These are phyloP conservation scores for Tetropium fuscum DNA, from an alignment of 2,888 invertebrate species.

Conservation along the genomic window DNA sequence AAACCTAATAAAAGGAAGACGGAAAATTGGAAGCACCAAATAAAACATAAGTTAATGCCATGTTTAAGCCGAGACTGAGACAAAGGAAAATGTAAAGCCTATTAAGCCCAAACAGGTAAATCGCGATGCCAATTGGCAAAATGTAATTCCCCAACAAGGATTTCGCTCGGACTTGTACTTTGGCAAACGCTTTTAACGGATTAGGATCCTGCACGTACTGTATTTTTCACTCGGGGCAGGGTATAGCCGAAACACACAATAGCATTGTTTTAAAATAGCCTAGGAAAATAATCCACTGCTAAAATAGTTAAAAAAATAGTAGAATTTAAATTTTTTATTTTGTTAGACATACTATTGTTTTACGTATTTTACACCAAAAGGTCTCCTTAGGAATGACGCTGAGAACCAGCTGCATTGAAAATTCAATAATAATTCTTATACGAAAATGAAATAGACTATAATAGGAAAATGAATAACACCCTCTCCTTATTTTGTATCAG, in stretches of 20 bases:
- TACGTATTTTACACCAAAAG: too few relatives aligned
- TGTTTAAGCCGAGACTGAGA: slow-evolving; percentile 33
- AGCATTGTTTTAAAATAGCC: too few relatives aligned
- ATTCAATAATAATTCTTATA: too few relatives aligned
- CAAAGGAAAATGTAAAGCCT: slow-evolving; percentile 39
- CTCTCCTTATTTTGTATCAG: too few relatives aligned
- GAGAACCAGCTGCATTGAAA: too few relatives aligned
- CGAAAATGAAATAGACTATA: too few relatives aligned
- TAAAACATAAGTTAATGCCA: slow-evolving; percentile 36
- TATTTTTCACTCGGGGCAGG: slow-evolving; percentile 5
- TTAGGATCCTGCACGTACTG: slow-evolving; percentile 14
- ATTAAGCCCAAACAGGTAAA: slow-evolving; percentile 32
- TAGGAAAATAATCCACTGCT: too few relatives aligned
- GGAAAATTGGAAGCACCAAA: slow-evolving; percentile 30
- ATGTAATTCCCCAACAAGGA: slow-evolving; percentile 34
- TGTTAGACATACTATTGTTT: too few relatives aligned
- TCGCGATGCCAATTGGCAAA: slow-evolving; percentile 36
- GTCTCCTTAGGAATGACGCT: too few relatives aligned
- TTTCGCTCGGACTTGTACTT: slow-evolving; percentile 24
- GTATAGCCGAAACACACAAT: neutral
- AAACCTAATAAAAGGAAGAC: slow-evolving; percentile 28
- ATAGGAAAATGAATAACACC: too few relatives aligned
- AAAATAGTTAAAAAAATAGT: too few relatives aligned
- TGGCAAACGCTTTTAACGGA: slow-evolving; percentile 25
- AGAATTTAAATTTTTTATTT: too few relatives aligned